These are phyloP conservation scores for Dendrolimus punctatus DNA, from an alignment of 1,140 invertebrate genomes.

Conservation along the genomic window DNA sequence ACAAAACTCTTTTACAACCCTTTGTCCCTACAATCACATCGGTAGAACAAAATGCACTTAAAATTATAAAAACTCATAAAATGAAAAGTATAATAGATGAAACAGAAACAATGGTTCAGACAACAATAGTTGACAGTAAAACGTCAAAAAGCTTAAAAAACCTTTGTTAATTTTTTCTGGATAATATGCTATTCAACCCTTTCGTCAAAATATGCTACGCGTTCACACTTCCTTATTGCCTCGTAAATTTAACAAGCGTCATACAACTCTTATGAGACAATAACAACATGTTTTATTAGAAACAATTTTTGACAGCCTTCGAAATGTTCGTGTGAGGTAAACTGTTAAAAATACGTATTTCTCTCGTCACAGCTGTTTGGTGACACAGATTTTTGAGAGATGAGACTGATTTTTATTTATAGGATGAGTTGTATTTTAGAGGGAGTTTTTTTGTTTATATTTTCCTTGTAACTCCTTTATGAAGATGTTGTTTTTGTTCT, in stretches of 20 bases:
- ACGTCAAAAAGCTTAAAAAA: conserved; percentile 53
- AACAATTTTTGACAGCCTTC: conserved; percentile 12
- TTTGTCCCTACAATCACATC: no score
- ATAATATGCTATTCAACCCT: conserved; percentile 66
- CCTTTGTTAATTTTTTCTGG: conserved; percentile 30
- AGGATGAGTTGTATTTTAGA: no score
- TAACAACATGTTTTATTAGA: conserved; percentile 30
- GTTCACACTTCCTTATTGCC: conserved; percentile 66
- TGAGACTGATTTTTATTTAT: no score
- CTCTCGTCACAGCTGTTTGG: no score
- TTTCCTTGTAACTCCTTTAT: no score
- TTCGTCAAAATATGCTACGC: conserved; percentile 62
- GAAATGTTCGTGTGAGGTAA: conserved; percentile 9
- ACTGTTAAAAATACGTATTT: conserved; percentile 8
- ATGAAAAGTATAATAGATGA: conserved; percentile 27
- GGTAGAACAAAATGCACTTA: conserved; percentile 38
- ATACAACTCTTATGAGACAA: conserved; percentile 45
- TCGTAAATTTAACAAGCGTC: conserved; percentile 56
- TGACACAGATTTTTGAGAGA: no score
- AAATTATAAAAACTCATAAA: conserved; percentile 48
- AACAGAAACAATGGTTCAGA: conserved; percentile 45
- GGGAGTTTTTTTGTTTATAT: no score
- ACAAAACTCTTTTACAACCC: no score
- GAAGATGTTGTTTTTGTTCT: no score
- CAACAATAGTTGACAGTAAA: conserved; percentile 43